These are phyloP conservation scores for Abramis brama DNA, from an alignment of 2,113 vertebrate species.

Conservation along the genomic window DNA sequence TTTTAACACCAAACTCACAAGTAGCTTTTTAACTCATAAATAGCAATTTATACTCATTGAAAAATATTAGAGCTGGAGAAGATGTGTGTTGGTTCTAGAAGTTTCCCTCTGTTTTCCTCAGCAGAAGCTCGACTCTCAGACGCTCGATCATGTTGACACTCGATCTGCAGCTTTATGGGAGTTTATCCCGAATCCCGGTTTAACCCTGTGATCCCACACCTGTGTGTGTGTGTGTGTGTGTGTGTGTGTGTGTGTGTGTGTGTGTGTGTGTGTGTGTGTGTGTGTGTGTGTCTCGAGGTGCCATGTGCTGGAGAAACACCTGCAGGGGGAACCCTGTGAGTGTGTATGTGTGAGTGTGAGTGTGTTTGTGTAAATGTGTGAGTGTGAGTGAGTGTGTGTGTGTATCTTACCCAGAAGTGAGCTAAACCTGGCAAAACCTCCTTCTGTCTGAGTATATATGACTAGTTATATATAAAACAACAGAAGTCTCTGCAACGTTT, in stretches of 20 bases:
- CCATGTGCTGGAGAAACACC: neutral
- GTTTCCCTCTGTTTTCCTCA: neutral
- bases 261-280: neutral
- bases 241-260: too few species aligned
- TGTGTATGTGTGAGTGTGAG: neutral
- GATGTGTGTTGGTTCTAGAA: too few species aligned
- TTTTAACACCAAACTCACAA: too few species aligned
- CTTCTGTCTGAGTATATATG: neutral
- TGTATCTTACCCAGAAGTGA: neutral
- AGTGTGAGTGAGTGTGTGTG: too few species aligned
- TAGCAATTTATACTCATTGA: too few species aligned
- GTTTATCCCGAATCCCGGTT: neutral
- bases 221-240: too few species aligned
- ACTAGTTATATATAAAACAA: too few species aligned
- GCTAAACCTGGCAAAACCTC: neutral
- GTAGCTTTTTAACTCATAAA: too few species aligned
- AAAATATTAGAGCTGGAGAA: too few species aligned
- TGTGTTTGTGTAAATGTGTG: too few species aligned
- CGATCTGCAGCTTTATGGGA: neutral
- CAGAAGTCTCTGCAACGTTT: too few species aligned
- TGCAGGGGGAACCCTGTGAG: neutral
- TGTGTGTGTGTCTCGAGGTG: neutral
- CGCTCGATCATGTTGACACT: neutral
- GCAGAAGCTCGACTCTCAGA: neutral
- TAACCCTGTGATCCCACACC: constrained; percentile 1